phyloP scores from a whole-genome alignment of 1,140 invertebrate genomes.

The Pseudomyrmex dendroicus region DNA sequence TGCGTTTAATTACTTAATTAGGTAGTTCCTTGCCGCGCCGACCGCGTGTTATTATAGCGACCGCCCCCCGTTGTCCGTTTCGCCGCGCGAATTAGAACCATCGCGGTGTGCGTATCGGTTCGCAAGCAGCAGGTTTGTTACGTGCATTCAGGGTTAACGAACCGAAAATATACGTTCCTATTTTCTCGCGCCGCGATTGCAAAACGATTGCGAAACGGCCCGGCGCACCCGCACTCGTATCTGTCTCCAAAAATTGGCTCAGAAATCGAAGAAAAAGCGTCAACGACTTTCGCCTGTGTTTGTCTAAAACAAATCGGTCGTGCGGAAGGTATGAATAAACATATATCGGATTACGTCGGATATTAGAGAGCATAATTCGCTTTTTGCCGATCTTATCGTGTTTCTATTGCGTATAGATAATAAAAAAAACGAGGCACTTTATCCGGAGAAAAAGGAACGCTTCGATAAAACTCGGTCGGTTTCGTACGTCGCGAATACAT shows the following conservation, averaged over 20 bases:
- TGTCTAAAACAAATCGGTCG: not conserved
- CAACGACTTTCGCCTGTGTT: constrained; percentile 23
- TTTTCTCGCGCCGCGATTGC: constrained; percentile 34
- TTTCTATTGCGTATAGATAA: too few species aligned
- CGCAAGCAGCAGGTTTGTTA: constrained; percentile 58
- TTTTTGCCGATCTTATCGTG: not conserved
- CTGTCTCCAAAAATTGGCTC: constrained; percentile 15
- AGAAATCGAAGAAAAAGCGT: constrained; percentile 29
- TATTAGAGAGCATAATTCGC: not conserved
- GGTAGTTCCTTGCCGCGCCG: constrained; percentile 30
- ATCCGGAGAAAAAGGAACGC: not conserved
- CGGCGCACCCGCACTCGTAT: not conserved
- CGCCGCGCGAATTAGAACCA: constrained; percentile 51
- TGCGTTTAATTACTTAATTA: constrained; percentile 69
- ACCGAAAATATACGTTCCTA: constrained; percentile 33
- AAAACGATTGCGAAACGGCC: constrained; percentile 38
- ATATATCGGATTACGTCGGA: not conserved
- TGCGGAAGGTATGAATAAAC: constrained; percentile 16
- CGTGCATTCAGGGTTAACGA: constrained; percentile 61
- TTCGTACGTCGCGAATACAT: not conserved
- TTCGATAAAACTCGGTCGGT: not conserved
- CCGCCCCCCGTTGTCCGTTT: constrained; percentile 24
- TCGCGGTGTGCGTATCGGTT: constrained; percentile 14
- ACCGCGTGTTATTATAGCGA: constrained; percentile 49
- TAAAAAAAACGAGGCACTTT: not conserved